phyloP scores from a whole-genome alignment of 2,797 vertebrate species.

The Argyrosomus regius region DNA sequence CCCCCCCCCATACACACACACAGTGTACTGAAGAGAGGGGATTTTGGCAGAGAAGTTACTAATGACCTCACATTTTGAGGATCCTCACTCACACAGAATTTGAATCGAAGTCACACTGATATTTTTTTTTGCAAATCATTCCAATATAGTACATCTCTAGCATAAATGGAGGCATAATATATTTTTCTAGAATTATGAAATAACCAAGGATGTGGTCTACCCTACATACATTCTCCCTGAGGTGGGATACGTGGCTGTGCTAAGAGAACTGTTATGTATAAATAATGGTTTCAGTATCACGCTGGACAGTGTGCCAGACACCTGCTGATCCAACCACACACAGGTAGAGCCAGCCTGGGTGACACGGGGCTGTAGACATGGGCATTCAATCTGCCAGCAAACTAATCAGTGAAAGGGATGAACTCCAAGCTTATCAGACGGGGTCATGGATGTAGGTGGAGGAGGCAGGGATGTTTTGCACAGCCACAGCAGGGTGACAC shows the following conservation, averaged over 20 bases:
- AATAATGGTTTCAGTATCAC: slow-evolving; percentile 84
- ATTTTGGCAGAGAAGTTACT: slow-evolving; percentile 72
- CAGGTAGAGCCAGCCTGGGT: slow-evolving; percentile 78
- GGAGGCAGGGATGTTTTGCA: slow-evolving; percentile 77
- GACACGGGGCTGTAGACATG: slow-evolving; percentile 72
- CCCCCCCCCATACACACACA: slow-evolving; percentile 44
- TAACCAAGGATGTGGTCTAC: slow-evolving; percentile 12
- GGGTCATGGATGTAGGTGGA: slow-evolving; percentile 83
- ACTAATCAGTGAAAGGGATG: slow-evolving; percentile 85
- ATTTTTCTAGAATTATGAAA: slow-evolving; percentile 48
- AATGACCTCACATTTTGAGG: slow-evolving; percentile 79
- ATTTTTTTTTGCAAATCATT: slow-evolving; percentile 48
- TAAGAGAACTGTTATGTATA: slow-evolving; percentile 68
- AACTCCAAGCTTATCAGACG: slow-evolving; percentile 80
- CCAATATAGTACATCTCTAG: slow-evolving; percentile 21
- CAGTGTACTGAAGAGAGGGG: slow-evolving; percentile 53
- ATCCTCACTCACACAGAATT: slow-evolving; percentile 59
- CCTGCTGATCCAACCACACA: slow-evolving; percentile 79
- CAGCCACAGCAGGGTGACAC: slow-evolving; percentile 75
- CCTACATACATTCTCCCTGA: slow-evolving; percentile 34
- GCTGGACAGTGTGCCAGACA: slow-evolving; percentile 75
- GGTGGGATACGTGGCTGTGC: slow-evolving; percentile 50
- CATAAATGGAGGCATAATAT: slow-evolving; percentile 30
- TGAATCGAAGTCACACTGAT: slow-evolving; percentile 43
- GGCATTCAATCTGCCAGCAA: slow-evolving; percentile 83